Evolutionary conservation across 30 jellyfish, hydroid and myxozoan genomes (phyloP).

Genomic region (Hydractinia symbiolongicarpus): DNA sequence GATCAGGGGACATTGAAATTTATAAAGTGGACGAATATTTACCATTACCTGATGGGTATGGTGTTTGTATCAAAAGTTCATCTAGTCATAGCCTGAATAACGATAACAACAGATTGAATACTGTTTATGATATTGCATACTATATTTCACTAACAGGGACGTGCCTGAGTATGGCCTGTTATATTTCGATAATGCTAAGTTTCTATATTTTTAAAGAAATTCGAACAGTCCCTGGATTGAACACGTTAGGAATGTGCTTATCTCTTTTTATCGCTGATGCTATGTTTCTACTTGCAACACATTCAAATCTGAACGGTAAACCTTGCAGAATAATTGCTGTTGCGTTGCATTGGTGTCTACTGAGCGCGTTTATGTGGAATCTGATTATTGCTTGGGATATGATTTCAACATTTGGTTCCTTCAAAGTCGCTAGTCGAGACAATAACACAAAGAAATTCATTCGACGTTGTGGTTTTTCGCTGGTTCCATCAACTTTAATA

Average conservation of each 20-base stretch:
- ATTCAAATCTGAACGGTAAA: background rate
- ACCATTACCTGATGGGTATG: background rate
- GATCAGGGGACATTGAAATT: background rate
- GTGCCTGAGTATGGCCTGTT: background rate
- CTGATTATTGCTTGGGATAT: conserved; percentile 15
- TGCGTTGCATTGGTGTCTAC: conserved; percentile 6
- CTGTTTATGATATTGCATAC: background rate
- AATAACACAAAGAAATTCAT: background rate
- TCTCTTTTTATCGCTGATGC: background rate
- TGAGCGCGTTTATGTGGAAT: conserved; percentile 8
- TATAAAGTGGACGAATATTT: background rate
- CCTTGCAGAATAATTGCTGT: background rate
- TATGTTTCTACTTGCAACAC: background rate
- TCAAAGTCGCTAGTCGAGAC: background rate
- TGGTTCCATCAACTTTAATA: background rate
- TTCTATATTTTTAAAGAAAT: background rate
- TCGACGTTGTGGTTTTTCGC: background rate
- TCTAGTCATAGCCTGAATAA: background rate
- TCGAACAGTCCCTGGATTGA: conserved; percentile 13
- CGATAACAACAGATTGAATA: background rate
- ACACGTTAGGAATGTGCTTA: background rate
- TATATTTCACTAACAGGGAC: conserved; percentile 11
- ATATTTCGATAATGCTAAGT: background rate
- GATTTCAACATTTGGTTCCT: background rate
- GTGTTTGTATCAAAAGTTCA: background rate